phyloP scores from a whole-genome alignment of 2,113 vertebrate genomes.

The Salvelinus alpinus region DNA sequence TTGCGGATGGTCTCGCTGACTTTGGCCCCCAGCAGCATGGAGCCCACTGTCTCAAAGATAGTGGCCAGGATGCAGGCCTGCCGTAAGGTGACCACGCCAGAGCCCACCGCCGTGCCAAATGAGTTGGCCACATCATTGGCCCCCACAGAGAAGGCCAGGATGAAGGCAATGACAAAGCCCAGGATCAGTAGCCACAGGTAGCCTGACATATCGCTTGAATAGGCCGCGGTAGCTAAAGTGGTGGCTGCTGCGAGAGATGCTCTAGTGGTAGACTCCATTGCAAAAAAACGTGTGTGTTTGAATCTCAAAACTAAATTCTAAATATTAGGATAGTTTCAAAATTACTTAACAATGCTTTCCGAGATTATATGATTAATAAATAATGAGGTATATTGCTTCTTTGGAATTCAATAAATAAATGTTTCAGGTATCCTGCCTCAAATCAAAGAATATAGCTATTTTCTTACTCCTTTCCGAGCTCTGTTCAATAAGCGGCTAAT shows the following conservation, averaged over 20 bases:
- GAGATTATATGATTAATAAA: constrained; percentile 19
- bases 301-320: constrained; percentile 23
- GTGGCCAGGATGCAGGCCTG: constrained; percentile 91
- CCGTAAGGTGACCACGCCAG: constrained; percentile 88
- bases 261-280: constrained; percentile 63
- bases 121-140: constrained; percentile 98
- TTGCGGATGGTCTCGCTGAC: constrained; percentile 94
- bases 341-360: constrained; percentile 30
- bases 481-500: constrained; percentile 28
- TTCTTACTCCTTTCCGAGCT: constrained; percentile 24
- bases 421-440: constrained; percentile 58
- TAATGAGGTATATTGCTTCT: constrained; percentile 58
- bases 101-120: constrained; percentile 94
- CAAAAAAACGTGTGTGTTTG: not conserved
- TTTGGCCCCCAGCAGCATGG: constrained; percentile 90
- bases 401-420: constrained; percentile 44
- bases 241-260: constrained; percentile 57
- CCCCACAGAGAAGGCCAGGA: constrained; percentile 93
- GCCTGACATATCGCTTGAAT: constrained; percentile 47
- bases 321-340: constrained; percentile 36
- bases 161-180: constrained; percentile 92
- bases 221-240: constrained; percentile 22
- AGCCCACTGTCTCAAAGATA: constrained; percentile 91
- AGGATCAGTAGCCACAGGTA: constrained; percentile 85
- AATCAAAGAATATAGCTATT: constrained; percentile 65